phyloP scores from a whole-genome alignment of 2,113 vertebrate genomes.

The Corapipo altera region DNA sequence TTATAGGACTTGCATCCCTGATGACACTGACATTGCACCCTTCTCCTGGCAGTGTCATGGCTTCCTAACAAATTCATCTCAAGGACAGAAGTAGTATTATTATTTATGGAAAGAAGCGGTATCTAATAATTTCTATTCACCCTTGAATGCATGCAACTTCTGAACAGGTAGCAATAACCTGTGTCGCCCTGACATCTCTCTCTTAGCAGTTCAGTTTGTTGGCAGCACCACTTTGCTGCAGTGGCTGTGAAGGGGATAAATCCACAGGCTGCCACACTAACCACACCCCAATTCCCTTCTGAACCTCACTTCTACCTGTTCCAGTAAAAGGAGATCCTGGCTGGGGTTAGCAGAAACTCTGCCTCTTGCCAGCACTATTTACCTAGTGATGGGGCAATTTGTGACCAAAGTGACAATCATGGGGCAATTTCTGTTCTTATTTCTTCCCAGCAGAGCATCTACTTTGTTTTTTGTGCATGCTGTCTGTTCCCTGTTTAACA shows the following conservation, averaged over 20 bases:
- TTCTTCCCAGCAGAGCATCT: not conserved
- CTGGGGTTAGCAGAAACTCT: not conserved
- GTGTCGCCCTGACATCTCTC: accelerated
- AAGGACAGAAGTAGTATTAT: not conserved
- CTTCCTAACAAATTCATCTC: not conserved
- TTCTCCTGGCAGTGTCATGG: not conserved
- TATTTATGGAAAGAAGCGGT: not conserved
- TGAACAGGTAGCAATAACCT: accelerated
- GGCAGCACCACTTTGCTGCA: not conserved
- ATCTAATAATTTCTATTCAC: not conserved
- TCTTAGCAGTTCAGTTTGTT: not conserved
- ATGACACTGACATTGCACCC: not conserved
- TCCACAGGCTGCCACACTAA: not conserved
- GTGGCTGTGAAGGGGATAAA: accelerated
- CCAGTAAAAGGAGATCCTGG: not conserved
- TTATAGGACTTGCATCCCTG: not conserved
- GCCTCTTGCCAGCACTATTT: not conserved
- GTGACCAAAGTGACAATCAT: not conserved
- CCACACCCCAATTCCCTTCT: not conserved
- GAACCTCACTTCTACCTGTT: not conserved
- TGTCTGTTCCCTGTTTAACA: not conserved
- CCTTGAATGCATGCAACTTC: not conserved
- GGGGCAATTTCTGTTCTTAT: not conserved
- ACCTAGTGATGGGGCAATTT: not conserved
- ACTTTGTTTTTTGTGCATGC: not conserved